A percentile compares a stretch with the other conserved stretches of the same genome.
These are phyloP conservation scores for Eretmochelys imbricata DNA, from an alignment of 2,113 vertebrate species.

Conservation along the genomic window DNA sequence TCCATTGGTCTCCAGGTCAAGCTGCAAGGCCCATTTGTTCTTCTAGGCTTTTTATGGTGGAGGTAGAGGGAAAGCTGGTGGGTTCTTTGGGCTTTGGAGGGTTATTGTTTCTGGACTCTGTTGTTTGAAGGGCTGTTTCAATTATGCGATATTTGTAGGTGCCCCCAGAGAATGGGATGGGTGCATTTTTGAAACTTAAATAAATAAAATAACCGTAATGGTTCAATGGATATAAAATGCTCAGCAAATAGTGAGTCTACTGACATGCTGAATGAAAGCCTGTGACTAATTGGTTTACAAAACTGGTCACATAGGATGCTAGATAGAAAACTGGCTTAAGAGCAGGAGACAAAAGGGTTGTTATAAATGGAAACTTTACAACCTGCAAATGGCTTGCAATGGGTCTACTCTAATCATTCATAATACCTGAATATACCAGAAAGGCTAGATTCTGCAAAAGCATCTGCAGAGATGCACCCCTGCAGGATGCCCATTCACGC, in stretches of 20 bases:
- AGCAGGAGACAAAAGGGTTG: background rate
- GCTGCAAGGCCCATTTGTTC: background rate
- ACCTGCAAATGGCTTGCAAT: background rate
- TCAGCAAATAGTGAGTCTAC: background rate
- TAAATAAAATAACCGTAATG: rapidly evolving
- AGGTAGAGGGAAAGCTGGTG: rapidly evolving
- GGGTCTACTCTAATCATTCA: background rate
- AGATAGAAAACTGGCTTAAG: background rate
- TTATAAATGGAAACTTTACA: conserved; percentile 28
- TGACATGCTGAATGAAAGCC: background rate
- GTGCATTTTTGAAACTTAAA: background rate
- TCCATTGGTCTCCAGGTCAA: no score
- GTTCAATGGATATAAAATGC: conserved; percentile 5
- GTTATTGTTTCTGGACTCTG: background rate
- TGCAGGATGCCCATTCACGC: background rate
- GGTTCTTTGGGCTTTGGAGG: background rate
- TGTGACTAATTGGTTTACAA: conserved; percentile 15
- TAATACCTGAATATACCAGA: background rate
- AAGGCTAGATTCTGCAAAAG: conserved; percentile 5
- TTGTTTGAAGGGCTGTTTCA: background rate
- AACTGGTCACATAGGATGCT: conserved; percentile 9
- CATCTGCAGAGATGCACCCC: background rate
- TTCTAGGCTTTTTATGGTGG: background rate
- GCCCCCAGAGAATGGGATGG: background rate
- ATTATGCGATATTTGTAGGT: background rate